These are phyloP conservation scores for Epinephelus fuscoguttatus DNA, from an alignment of 2,113 vertebrate species.

Conservation along the genomic window DNA sequence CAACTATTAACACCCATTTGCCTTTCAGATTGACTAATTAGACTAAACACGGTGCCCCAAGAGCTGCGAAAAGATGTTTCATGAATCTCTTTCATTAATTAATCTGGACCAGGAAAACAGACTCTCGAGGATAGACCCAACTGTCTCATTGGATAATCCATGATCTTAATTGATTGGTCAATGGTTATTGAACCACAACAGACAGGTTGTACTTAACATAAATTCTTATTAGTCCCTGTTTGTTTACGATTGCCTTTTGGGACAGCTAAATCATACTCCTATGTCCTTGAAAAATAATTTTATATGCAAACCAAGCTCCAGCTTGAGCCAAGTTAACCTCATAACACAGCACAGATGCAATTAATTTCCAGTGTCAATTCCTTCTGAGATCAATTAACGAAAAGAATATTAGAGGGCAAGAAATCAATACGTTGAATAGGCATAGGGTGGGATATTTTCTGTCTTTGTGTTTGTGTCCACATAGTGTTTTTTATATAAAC, in stretches of 20 bases:
- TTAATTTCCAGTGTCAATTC: not conserved
- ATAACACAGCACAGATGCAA: not conserved
- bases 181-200: conserved; percentile 21
- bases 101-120: conserved; percentile 41
- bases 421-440: conserved; percentile 1
- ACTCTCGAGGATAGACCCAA: conserved; percentile 29
- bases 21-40: conserved; percentile 72
- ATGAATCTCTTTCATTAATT: conserved; percentile 60
- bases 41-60: conserved; percentile 49
- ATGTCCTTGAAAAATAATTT: not conserved
- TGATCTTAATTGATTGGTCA: conserved; percentile 25
- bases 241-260: not conserved
- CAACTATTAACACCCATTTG: conserved; percentile 65
- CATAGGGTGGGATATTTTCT: not conserved
- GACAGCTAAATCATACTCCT: not conserved
- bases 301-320: not conserved
- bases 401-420: not conserved
- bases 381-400: conserved; percentile 21
- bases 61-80: conserved; percentile 44
- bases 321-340: conserved; percentile 9
- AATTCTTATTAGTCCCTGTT: not conserved
- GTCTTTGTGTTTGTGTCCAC: too few species aligned
- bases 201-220: not conserved
- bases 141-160: conserved; percentile 35
- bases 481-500: too few species aligned